Evolutionary conservation across 2,797 vertebrate species (phyloP).

Genomic region (Scomberomorus guttatus): DNA sequence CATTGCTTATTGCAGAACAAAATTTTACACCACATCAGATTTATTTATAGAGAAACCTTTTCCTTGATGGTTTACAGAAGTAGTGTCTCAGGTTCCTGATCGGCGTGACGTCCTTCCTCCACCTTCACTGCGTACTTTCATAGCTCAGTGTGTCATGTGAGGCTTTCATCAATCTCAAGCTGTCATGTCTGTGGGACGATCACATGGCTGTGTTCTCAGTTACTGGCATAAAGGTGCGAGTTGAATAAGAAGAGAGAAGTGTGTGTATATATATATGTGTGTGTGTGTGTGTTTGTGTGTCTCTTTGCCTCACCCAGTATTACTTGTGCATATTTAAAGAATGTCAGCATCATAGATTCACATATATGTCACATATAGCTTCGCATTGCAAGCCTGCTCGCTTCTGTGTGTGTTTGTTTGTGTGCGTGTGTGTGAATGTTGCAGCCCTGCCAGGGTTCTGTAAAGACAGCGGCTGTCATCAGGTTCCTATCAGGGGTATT

Average conservation of each 20-base stretch:
- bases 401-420: background rate
- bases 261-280: too few species aligned
- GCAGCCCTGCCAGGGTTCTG: constrained; percentile 49
- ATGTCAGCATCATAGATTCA: background rate
- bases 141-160: constrained; percentile 77
- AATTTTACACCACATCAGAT: constrained; percentile 5
- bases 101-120: constrained; percentile 48
- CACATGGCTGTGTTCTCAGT: constrained; percentile 60
- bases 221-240: constrained; percentile 23
- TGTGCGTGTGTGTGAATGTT: constrained; percentile 16
- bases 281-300: background rate
- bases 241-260: background rate
- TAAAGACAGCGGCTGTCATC: constrained; percentile 74
- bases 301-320: background rate
- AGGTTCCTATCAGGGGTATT: constrained; percentile 80
- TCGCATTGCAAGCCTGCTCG: constrained; percentile 17
- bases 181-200: constrained; percentile 60
- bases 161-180: constrained; percentile 74
- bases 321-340: constrained; percentile 29
- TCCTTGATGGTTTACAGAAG: constrained; percentile 38
- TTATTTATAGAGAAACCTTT: constrained; percentile 33
- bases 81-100: constrained; percentile 56
- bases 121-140: constrained; percentile 62
- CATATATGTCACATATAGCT: background rate
- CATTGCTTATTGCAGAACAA: background rate